These are phyloP conservation scores for Heteromyza rotundicornis DNA, from an alignment of 2,888 invertebrate species.

Conservation along the genomic window DNA sequence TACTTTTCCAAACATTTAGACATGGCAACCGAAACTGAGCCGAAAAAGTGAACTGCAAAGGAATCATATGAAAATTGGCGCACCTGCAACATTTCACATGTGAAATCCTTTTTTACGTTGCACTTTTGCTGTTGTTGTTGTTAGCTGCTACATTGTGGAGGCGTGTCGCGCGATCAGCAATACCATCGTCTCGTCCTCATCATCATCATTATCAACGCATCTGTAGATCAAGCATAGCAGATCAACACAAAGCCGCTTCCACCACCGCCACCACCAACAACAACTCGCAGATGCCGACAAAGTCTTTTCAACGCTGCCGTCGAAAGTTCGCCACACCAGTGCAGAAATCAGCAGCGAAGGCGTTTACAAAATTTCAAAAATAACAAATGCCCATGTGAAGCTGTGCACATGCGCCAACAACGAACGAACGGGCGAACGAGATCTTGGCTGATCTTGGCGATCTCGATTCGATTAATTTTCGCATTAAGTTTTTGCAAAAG, in stretches of 20 bases:
- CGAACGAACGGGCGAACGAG: constrained; percentile 6
- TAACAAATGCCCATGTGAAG: constrained; percentile 20
- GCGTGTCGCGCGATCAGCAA: constrained; percentile 41
- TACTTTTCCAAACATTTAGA: background rate
- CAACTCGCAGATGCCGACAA: constrained; percentile 49
- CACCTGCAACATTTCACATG: constrained; percentile 24
- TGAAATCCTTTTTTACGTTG: too few species aligned
- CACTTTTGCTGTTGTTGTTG: background rate
- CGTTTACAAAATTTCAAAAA: constrained; percentile 40
- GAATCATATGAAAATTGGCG: background rate
- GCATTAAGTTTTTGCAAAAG: constrained; percentile 48
- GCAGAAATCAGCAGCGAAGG: constrained; percentile 39
- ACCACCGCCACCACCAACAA: constrained; percentile 22
- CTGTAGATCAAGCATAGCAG: constrained; percentile 39
- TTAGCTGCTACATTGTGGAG: constrained; percentile 35
- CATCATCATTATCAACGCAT: constrained; percentile 48
- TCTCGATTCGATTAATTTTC: constrained; percentile 60
- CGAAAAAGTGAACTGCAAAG: background rate
- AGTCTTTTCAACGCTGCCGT: constrained; percentile 59
- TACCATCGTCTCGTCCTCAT: constrained; percentile 28
- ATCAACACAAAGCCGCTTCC: constrained; percentile 25
- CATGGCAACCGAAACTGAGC: too few species aligned
- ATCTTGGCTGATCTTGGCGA: constrained; percentile 37
- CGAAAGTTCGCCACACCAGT: background rate
- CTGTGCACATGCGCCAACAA: background rate